Evolutionary conservation across 1,140 invertebrate genomes (phyloP).

Genomic region (Aphidius ervi): DNA sequence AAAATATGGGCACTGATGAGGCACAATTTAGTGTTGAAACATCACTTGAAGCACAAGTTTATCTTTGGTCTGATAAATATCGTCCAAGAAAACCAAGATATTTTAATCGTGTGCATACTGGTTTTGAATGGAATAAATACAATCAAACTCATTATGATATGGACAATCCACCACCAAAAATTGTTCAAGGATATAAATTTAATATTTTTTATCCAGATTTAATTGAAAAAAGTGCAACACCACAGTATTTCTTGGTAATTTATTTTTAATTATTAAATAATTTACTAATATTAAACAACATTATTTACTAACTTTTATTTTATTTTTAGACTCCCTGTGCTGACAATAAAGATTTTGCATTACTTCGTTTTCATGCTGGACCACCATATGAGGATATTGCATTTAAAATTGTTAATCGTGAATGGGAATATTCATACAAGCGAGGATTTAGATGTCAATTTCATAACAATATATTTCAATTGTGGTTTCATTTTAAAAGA

Average conservation of each 20-base stretch:
- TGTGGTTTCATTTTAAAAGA: constrained; percentile 99
- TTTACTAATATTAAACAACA: constrained; percentile 1
- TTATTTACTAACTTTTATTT: constrained; percentile 10
- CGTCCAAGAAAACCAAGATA: constrained; percentile 94
- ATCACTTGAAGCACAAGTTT: constrained; percentile 78
- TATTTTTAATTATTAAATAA: constrained; percentile 22
- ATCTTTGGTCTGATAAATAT: constrained; percentile 98
- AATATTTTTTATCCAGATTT: constrained; percentile 99
- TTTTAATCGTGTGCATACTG: constrained; percentile 93
- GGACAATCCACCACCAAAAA: constrained; percentile 99
- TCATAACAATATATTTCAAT: constrained; percentile 98
- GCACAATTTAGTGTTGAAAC: constrained; percentile 91
- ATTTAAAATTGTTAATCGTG: constrained; percentile 98
- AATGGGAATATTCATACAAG: constrained; percentile 99
- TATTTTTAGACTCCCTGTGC: constrained; percentile 72
- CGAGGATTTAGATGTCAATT: constrained; percentile 97
- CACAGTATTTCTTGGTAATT: constrained; percentile 84
- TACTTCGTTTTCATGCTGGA: constrained; percentile 91
- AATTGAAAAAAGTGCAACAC: constrained; percentile 91
- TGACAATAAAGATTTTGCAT: constrained; percentile 93
- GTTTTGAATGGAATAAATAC: constrained; percentile 99
- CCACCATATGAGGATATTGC: constrained; percentile 99
- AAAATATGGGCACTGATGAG: constrained; percentile 87
- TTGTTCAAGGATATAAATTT: constrained; percentile 99
- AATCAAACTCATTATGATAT: constrained; percentile 99